Evolutionary conservation across 2,113 vertebrate species (phyloP), one percentile per base, ranked within the genome.

Genomic region (Microtus richardsoni): DNA sequence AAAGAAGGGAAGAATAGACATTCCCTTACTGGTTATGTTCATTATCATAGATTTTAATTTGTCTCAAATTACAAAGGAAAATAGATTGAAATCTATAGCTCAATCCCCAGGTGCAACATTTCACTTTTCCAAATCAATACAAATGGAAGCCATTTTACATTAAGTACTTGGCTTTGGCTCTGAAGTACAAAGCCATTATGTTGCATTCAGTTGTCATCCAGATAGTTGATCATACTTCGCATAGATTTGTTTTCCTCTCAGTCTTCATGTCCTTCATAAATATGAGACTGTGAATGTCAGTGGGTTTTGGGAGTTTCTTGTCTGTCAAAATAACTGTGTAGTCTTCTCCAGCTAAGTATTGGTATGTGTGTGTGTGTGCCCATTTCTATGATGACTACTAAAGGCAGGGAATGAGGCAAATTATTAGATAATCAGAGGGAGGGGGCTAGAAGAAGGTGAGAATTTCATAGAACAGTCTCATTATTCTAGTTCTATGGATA

Each of bases 41-140:
- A 89, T 96, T 94, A 89, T 77, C 89, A 94, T 86, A 93, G 60
- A 96, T 96, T 62, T 96, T 39, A 89, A 92, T 83, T 97, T 77
- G 1, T 70, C 58, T 77, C 95, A 97, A 97, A 97, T 96, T 96
- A 93, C 79, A 93, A 74, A 68, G 92, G 89, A 94, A 97, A 97
- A 10, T 12, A 96, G 52, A 73, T 94, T 94, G 89, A 96, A 98
- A 97, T 84, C 95, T 79, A 90, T 5, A 66, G 87, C 73, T 73
- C 60, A 5, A 97, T 91, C 91, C 93, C 77, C 78, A 74, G 91
- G 94, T 95, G 94, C 84, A 97, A 94, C 36, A 52, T 93, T 91
- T 88, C 64, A 64, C 74, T 91, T 96, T 41, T 95, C 66, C 83
- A 74, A 96, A 97, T 98, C 98, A 93, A 97, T 97, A 96, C 41